Conservation (phyloP, 2,888 invertebrate genomes). For the Hypercompe scribonia region DNA sequence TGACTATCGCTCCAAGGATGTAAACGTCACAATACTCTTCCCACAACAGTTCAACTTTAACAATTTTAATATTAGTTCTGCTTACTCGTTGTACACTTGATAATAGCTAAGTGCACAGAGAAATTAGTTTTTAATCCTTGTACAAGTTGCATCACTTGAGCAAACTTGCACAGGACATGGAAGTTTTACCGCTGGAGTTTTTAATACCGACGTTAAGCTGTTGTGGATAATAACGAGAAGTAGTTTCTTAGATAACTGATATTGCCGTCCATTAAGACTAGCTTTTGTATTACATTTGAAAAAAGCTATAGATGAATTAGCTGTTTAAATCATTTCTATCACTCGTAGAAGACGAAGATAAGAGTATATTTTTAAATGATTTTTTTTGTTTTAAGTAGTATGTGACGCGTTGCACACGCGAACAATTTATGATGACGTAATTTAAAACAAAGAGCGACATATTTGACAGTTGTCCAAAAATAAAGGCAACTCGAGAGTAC, state of each 20-base stretch:
- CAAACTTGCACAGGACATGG: constrained; percentile 32
- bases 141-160: constrained; percentile 23
- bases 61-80: not conserved
- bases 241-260: not conserved
- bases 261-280: not conserved
- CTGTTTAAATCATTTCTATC: too few species aligned
- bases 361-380: too few species aligned
- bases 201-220: constrained; percentile 29
- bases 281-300: not conserved
- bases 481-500: too few species aligned
- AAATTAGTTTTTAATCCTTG: constrained; percentile 51
- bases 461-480: too few species aligned
- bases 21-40: not conserved
- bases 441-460: too few species aligned
- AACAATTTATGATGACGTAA: too few species aligned
- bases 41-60: not conserved
- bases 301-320: not conserved
- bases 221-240: not conserved
- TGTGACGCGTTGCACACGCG: too few species aligned
- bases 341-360: too few species aligned
- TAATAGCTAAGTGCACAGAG: constrained; percentile 33
- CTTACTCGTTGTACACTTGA: not conserved
- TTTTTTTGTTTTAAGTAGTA: too few species aligned
- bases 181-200: constrained; percentile 40
- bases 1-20: not conserved